Evolutionary conservation across 2,113 vertebrate species (phyloP), one percentile per base, ranked within the genome.

Genomic region (Callospermophilus lateralis): DNA sequence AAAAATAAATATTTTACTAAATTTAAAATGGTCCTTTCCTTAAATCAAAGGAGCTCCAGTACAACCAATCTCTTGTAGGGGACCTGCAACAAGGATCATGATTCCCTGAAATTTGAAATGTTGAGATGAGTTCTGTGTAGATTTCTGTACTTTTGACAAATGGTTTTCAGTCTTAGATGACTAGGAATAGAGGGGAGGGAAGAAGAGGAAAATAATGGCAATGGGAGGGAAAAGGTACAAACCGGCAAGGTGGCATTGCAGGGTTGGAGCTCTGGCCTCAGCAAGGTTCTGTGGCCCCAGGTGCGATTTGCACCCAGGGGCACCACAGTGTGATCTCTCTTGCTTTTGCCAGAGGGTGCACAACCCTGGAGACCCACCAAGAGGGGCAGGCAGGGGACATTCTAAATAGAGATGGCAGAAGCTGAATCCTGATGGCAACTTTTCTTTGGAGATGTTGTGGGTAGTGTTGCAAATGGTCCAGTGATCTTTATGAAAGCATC

Each of bases 341-440:
- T 7, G 4, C 22, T 6, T 58, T 30, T 58, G 30, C 81, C 72
- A 95, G 91, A 93, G 87, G n/a, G 84, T 84, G 65, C 30, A 17
- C 10, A 28, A 24, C 1, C 37, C 42, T 0, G 4, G 28, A n/a
- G 76, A 0, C 3, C 19, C 53, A 45, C 39, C 8, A 17, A n/a
- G n/a, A n/a, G n/a, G n/a, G 17, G 17, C 30, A 4, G 1, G 61
- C 32, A 45, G 72, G 65, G n/a, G 4, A n/a, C 37, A 30, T 28
- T 45, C 0, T 7, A 11, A 39, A 24, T 1, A 26, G 9, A 1
- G 20, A 5, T 7, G 0, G 7, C 9, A 1, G 42, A n/a, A 72
- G 34, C 32, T 42, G 20, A 51, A 55, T 55, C 34, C 30, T 0
- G 3, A 63, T n/a, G n/a, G n/a, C 1, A 0, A 26, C 17, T 39